Evolutionary conservation across 2,113 vertebrate genomes (phyloP), one percentile per base, ranked within the genome.

Genomic region (Anseranas semipalmata): DNA sequence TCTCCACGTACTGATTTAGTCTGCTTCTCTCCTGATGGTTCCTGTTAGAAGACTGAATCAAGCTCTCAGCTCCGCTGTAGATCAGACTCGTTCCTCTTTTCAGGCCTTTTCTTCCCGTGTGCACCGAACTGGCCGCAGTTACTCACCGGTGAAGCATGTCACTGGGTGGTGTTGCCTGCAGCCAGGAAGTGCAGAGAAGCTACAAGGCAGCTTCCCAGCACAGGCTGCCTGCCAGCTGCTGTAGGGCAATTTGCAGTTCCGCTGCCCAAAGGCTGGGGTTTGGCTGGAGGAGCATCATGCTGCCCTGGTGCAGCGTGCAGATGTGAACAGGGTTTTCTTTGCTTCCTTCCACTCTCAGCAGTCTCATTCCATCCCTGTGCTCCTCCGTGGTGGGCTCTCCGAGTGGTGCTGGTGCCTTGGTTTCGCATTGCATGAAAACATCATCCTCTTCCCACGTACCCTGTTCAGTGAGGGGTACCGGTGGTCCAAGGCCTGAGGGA

Each of bases 391-490:
- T 1, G 14, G 58, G 25, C 21, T 37, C 72, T 58, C 27, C 32
- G 9, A 16, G 21, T 8, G 37, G 32, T 1, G 3, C 12, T 18
- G 27, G 7, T 21, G 22, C 82, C 60, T 39, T 2, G 7, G 35
- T 10, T 66, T 52, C n/a, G 18, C 67, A 5, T 20, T 39, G 39
- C 33, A 16, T 1, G 4, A 30, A 30, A 39, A 6, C 46, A 8
- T 14, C 39, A 3, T 39, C n/a, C 10, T 67, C 39, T 80, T 53
- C 53, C 59, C 60, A 4, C 2, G 50, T 43, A 24, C 33, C 32
- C 28, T 3, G 4, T 30, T 79, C 14, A 52, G 0, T 16, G 59
- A 39, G 27, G 27, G 32, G 19, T n/a, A 20, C 39, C 2, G 2
- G 41, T 30, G 46, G 28, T n/a, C 65, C n/a, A 4, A 39, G 71